Evolutionary conservation across 2,888 invertebrate species (phyloP).

Genomic region (Amorpha juglandis): DNA sequence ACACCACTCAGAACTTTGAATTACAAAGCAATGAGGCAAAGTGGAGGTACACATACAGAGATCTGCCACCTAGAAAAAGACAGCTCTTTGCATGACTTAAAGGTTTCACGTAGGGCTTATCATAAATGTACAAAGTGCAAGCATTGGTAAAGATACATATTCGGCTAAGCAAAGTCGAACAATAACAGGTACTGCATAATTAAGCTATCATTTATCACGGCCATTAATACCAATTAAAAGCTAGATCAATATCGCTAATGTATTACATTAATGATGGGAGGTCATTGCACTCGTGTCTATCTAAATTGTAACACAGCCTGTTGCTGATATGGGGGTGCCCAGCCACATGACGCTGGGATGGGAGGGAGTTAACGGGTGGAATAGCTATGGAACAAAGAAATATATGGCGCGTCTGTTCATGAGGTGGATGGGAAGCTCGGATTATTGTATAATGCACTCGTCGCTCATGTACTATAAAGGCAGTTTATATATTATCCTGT

Average conservation of each 20-base stretch:
- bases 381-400: conserved; percentile 12
- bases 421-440: conserved; percentile 6
- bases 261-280: not conserved
- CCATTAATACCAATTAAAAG: not conserved
- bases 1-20: too few species aligned
- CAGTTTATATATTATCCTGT: not conserved
- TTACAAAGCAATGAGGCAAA: too few species aligned
- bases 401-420: conserved; percentile 7
- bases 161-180: too few species aligned
- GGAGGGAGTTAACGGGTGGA: not conserved
- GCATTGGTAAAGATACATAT: too few species aligned
- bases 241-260: conserved; percentile 11
- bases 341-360: not conserved
- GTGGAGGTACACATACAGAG: too few species aligned
- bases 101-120: too few species aligned
- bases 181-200: not conserved
- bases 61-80: too few species aligned
- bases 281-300: conserved; percentile 11
- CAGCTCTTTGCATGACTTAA: too few species aligned
- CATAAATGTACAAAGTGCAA: too few species aligned
- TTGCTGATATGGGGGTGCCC: conserved; percentile 15
- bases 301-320: conserved; percentile 23
- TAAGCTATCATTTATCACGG: not conserved
- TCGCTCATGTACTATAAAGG: not conserved
- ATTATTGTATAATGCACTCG: not conserved